A percentile compares a stretch with the other conserved stretches of the same genome.
Evolutionary conservation across 1,140 invertebrate species (phyloP).

Genomic region (Maconellicoccus hirsutus): DNA sequence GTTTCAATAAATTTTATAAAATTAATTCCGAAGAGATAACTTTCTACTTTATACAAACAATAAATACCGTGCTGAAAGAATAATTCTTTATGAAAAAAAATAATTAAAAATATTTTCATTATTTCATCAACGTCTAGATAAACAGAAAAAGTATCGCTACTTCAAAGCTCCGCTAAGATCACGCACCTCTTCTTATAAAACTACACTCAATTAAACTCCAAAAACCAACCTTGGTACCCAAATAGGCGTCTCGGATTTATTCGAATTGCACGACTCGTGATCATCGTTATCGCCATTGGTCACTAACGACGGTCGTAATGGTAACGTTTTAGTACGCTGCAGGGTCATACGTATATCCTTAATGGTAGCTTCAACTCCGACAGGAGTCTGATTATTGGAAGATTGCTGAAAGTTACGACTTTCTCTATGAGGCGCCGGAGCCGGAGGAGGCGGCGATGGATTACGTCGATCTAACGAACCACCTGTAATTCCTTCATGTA

Average conservation of each 20-base stretch:
- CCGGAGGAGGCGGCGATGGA: slow-evolving; percentile 25
- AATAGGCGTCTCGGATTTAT: slow-evolving; percentile 39
- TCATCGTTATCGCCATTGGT: slow-evolving; percentile 39
- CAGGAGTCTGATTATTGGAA: slow-evolving; percentile 48
- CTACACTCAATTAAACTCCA: background rate
- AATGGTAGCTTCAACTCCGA: slow-evolving; percentile 58
- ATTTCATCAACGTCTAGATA: too few species aligned
- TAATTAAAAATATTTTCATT: background rate
- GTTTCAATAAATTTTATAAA: too few species aligned
- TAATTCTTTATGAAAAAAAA: background rate
- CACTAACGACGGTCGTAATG: slow-evolving; percentile 40
- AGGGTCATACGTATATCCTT: slow-evolving; percentile 67
- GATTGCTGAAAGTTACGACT: slow-evolving; percentile 41
- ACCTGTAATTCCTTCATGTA: too few species aligned
- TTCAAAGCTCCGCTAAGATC: background rate
- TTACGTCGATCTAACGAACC: background rate
- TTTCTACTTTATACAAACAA: too few species aligned
- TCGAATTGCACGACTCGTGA: slow-evolving; percentile 37
- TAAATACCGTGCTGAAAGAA: background rate
- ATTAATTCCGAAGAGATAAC: too few species aligned
- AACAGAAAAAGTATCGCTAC: too few species aligned
- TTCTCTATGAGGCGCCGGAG: slow-evolving; percentile 24
- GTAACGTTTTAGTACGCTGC: slow-evolving; percentile 58
- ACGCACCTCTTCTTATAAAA: background rate
- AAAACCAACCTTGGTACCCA: slow-evolving; percentile 44